Evolutionary conservation across 1,140 invertebrate species (phyloP), one percentile per base, ranked within the genome.

Genomic region (Diplogasteroides magnus): DNA sequence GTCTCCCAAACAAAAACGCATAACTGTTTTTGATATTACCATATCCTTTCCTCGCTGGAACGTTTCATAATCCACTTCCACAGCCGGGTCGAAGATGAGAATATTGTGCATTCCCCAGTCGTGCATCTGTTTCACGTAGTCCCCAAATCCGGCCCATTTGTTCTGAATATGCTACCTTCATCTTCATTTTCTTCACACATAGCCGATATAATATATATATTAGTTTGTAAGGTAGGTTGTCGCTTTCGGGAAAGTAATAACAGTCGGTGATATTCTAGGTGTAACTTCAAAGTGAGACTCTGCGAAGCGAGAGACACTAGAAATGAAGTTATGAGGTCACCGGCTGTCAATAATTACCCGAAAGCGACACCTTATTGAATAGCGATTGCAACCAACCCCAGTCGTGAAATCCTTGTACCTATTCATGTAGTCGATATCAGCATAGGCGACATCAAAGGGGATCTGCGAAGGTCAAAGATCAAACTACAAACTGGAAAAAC

Each of bases 341-440:
- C n/a, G n/a, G n/a, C n/a, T n/a, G n/a, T n/a, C n/a, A n/a, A n/a
- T n/a, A n/a, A n/a, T n/a, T n/a, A n/a, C n/a, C n/a, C n/a, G n/a
- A n/a, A n/a, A n/a, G n/a, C n/a, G 37, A 48, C 19, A 48, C 37
- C 19, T 48, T 48, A 48, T 48, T 19, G 37, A 48, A 48, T 11
- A 48, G n/a, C n/a, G n/a, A n/a, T n/a, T n/a, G n/a, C 19, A 19
- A 48, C 37, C 19, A 48, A 60, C 62, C 27, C 64, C 64, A 23
- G 58, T 88, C 0, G 91, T 93, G 80, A 95, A 95, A 84, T 92
- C 91, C 79, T 91, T 91, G 63, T 86, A 86, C 57, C 88, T 87
- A n/a, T 90, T 85, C 92, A 94, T 94, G 79, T 94, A 94, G 84
- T 95, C 92, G 71, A 94, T 88, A 72, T 80, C 78, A 13, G 79